Evolutionary conservation across 2,113 vertebrate species (phyloP).

Genomic region (Melanerpes aurifrons): DNA sequence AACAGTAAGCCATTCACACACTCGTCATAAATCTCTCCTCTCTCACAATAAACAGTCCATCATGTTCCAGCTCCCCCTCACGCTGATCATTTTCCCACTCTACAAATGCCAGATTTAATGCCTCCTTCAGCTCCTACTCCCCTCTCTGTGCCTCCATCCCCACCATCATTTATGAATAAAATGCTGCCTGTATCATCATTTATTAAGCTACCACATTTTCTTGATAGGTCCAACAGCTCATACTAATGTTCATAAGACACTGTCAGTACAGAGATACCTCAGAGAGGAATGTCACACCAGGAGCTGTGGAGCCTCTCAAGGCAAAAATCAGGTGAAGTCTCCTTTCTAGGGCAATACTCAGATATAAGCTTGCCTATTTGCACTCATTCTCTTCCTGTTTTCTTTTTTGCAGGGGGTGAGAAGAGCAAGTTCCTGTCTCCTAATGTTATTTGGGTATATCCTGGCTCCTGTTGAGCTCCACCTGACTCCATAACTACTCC

Average conservation of each 20-base stretch:
- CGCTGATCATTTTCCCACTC: conserved; percentile 36
- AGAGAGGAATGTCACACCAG: neutral
- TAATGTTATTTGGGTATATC: neutral
- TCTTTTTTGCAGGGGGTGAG: neutral
- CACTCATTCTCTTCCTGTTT: neutral
- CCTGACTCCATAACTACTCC: neutral
- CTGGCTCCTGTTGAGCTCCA: neutral
- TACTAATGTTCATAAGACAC: neutral
- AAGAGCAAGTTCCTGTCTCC: neutral
- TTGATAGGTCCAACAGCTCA: neutral
- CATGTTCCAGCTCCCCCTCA: conserved; percentile 54
- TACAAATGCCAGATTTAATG: conserved; percentile 53
- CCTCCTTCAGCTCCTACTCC: conserved; percentile 45
- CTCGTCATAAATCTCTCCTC: conserved; percentile 33
- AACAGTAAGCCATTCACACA: neutral
- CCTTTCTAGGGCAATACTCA: neutral
- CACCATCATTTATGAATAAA: conserved; percentile 17
- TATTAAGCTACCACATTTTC: neutral
- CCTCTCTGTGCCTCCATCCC: neutral
- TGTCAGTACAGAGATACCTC: neutral
- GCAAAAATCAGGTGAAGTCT: neutral
- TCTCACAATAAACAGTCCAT: conserved; percentile 54
- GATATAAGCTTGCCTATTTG: neutral
- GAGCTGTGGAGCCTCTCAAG: neutral
- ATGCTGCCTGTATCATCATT: conserved; percentile 17